These are phyloP conservation scores for Propsilocerus akamusi DNA, from an alignment of 1,140 invertebrate genomes.

Conservation along the genomic window DNA sequence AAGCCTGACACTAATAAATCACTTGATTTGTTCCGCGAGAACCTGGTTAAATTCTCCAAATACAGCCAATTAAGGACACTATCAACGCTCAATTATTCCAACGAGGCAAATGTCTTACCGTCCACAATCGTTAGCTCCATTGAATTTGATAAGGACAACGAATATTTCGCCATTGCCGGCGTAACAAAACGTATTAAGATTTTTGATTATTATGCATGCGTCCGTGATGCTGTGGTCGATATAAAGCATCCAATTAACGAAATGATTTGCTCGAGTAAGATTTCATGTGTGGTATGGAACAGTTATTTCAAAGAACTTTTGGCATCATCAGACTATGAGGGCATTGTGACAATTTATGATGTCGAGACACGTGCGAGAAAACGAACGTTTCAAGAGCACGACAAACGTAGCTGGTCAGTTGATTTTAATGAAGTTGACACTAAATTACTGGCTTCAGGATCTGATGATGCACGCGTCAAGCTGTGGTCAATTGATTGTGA, in stretches of 20 bases:
- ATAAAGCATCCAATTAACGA: slow-evolving; percentile 86
- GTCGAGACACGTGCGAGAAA: slow-evolving; percentile 57
- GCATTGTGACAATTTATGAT: slow-evolving; percentile 88
- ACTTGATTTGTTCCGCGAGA: slow-evolving; percentile 66
- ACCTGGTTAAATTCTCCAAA: slow-evolving; percentile 73
- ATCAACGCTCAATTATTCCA: slow-evolving; percentile 79
- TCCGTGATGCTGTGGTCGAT: slow-evolving; percentile 61
- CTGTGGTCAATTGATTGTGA: slow-evolving; percentile 80
- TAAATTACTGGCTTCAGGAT: slow-evolving; percentile 78
- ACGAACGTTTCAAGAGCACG: slow-evolving; percentile 72
- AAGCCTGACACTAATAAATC: slow-evolving; percentile 27
- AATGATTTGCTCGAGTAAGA: slow-evolving; percentile 88
- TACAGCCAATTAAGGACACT: slow-evolving; percentile 63
- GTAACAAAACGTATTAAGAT: slow-evolving; percentile 92
- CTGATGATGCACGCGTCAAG: slow-evolving; percentile 88
- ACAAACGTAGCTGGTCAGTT: slow-evolving; percentile 92
- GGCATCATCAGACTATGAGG: slow-evolving; percentile 91
- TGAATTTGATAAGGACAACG: slow-evolving; percentile 93
- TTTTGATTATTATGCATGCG: slow-evolving; percentile 75
- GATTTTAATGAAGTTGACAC: slow-evolving; percentile 91
- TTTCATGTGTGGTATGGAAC: slow-evolving; percentile 91
- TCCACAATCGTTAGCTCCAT: slow-evolving; percentile 92
- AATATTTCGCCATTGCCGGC: slow-evolving; percentile 91
- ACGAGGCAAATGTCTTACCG: slow-evolving; percentile 46
- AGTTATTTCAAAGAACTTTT: slow-evolving; percentile 77